phyloP scores from a whole-genome alignment of 2,113 vertebrate species.

The Oncorhynchus nerka region DNA sequence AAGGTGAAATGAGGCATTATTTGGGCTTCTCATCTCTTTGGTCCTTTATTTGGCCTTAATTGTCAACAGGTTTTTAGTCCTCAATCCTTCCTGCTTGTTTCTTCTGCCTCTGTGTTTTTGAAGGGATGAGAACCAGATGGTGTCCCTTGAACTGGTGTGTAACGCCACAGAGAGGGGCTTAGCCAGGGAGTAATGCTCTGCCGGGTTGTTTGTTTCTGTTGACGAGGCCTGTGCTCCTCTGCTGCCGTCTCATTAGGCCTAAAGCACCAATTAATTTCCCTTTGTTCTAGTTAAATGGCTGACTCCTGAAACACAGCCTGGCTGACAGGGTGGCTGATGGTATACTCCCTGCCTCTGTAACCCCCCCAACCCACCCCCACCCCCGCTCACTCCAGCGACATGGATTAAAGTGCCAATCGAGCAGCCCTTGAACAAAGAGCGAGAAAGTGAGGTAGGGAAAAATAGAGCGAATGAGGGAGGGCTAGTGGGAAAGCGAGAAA shows the following conservation, averaged over 20 bases:
- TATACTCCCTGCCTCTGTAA: not conserved
- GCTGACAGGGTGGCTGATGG: constrained; percentile 36
- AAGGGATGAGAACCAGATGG: constrained; percentile 76
- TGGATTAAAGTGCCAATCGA: constrained; percentile 14
- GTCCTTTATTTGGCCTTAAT: constrained; percentile 46
- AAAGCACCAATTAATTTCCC: constrained; percentile 87
- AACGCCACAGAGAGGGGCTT: constrained; percentile 67
- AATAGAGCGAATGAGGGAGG: not conserved
- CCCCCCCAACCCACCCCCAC: not conserved
- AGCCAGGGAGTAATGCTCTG: constrained; percentile 64
- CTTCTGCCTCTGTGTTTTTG: constrained; percentile 26
- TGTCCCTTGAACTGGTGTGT: constrained; percentile 75
- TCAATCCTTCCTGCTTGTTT: constrained; percentile 37
- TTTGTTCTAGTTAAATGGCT: constrained; percentile 85
- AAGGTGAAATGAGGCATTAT: constrained; percentile 67
- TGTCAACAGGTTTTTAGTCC: constrained; percentile 15
- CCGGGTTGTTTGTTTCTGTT: constrained; percentile 79
- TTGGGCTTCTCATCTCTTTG: constrained; percentile 49
- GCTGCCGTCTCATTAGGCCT: constrained; percentile 81
- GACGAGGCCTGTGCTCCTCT: constrained; percentile 79
- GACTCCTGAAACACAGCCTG: constrained; percentile 73
- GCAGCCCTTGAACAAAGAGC: constrained; percentile 26
- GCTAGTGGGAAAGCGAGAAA: not conserved
- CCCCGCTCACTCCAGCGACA: not conserved
- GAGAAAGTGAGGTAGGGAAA: not conserved